Conservation (phyloP, 2,113 vertebrate genomes). For the Trogon surrucura region DNA sequence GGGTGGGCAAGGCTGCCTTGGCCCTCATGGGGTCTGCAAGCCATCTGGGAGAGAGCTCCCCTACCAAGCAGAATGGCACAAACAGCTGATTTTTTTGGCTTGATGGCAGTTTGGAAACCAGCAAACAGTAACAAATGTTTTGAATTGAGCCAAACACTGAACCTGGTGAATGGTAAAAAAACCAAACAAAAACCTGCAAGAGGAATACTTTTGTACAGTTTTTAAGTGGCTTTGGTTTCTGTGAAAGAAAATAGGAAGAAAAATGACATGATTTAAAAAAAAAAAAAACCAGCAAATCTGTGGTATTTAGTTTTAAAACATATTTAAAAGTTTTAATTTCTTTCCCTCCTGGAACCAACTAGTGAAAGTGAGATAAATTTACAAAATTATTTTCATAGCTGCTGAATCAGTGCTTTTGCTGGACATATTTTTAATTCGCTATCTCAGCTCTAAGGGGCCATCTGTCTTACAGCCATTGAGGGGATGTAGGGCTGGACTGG, state of each 20-base stretch:
- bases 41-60: neutral
- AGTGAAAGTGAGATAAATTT: constrained; percentile 2
- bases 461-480: constrained; percentile 42
- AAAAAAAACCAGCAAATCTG: neutral
- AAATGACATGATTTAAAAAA: neutral
- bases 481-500: constrained; percentile 24
- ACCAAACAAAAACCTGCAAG: neutral
- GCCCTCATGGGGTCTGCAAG: neutral
- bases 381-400: constrained; percentile 21
- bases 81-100: neutral
- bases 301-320: neutral
- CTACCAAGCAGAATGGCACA: neutral
- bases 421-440: neutral
- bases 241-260: neutral
- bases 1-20: neutral
- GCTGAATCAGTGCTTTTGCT: constrained; percentile 50
- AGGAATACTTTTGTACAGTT: neutral
- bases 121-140: neutral
- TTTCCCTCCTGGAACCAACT: neutral
- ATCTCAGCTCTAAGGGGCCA: constrained; percentile 51
- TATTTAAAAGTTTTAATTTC: neutral
- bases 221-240: neutral
- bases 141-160: neutral
- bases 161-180: neutral
- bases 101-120: neutral